Conservation (phyloP, 2,113 vertebrate species). For the Python bivittatus region DNA sequence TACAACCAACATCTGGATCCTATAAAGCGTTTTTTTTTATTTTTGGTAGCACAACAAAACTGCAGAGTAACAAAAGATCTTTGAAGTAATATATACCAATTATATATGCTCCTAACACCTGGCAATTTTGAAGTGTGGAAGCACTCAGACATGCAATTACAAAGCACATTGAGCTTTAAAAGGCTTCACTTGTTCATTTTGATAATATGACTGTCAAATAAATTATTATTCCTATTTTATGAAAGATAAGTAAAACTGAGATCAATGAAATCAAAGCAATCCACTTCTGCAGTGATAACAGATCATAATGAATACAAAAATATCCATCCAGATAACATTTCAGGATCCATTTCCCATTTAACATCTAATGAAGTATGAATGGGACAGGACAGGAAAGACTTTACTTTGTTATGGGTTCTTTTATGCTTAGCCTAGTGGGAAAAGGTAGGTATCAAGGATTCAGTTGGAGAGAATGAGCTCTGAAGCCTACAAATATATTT, state of each 20-base stretch:
- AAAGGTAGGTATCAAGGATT: not conserved
- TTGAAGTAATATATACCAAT: not conserved
- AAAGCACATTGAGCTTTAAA: not conserved
- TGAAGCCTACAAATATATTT: not conserved
- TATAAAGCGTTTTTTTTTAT: not conserved
- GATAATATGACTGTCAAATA: not conserved
- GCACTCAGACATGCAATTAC: not conserved
- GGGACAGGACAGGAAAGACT: not conserved
- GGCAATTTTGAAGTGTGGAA: not conserved
- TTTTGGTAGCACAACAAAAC: not conserved
- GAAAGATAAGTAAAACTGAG: not conserved
- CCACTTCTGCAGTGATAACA: not conserved
- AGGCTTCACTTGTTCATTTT: not conserved
- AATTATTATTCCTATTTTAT: not conserved
- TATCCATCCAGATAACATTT: not conserved
- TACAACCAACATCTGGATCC: not conserved
- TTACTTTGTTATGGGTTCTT: not conserved
- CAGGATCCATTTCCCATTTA: not conserved
- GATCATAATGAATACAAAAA: not conserved
- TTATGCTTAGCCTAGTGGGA: not conserved
- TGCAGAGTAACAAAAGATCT: constrained; percentile 26
- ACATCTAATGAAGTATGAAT: not conserved
- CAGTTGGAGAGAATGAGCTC: not conserved
- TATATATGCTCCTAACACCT: not conserved
- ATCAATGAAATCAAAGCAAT: not conserved